Base-by-base conservation (phyloP, 2,797 vertebrate species). In the Hemibagrus guttatus region DNA sequence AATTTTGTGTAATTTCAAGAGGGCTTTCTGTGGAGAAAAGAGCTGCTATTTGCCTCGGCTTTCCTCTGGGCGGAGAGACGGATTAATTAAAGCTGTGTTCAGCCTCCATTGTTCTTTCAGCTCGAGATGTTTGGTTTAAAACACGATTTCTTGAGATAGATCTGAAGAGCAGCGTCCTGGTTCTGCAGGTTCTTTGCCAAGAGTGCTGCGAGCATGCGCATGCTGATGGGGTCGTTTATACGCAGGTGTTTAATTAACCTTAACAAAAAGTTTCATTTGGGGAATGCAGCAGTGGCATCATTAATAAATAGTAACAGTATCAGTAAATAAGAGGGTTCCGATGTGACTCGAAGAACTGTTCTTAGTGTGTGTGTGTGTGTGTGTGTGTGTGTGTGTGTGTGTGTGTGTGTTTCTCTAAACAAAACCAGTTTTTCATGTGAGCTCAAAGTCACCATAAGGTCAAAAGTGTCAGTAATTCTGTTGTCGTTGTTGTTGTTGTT, bases 1-100 rank as follows among this genome's bases (percentile, higher is more conserved):
- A 94, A 95, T 95, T 95, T 95, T 92, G 92, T 93, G 90, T 92
- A 91, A 95, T 96, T 95, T 94, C 92, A 90, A 82, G 13, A 86
- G 90, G 86, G 91, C 90, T 91, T 88, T 91, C 90, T 92, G 87
- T 91, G 89, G 92, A 94, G 76, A 83, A 89, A 79, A 84, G 90
- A 91, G 91, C 90, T 88, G 39, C 84, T 81, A 59, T 84, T 89
- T 84, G 88, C 87, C 81, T 87, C 68, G 3, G 54, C 83, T 87
- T 81, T 83, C 66, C 72, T 28, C 64, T 74, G 80, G 82, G 49
- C 78, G 71, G 58, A 87, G 80, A 82, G 85, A 74, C 76, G 76
- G 76, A 63, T 61, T 69, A 66, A 76, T 74, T 83, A 46, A 82
- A 71, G 81, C 82, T 76, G 81, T 42, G 12, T 31, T 78, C n/a